Percentiles rank a stretch among this genome's conserved stretches.
Evolutionary conservation across 2,113 vertebrate species (phyloP).

Genomic region (Mellivora capensis): DNA sequence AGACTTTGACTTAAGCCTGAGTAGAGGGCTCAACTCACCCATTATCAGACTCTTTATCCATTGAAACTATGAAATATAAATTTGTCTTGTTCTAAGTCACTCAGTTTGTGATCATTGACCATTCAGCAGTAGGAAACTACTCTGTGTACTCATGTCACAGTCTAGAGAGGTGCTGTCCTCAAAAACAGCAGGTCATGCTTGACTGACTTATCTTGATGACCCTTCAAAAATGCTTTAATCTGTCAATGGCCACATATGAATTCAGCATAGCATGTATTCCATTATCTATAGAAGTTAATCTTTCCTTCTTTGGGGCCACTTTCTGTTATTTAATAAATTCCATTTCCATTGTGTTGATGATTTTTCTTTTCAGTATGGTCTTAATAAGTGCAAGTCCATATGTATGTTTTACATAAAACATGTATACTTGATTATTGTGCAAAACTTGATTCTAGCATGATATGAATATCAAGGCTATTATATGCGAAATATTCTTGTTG

Average conservation of each 20-base stretch:
- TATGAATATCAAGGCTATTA: background rate
- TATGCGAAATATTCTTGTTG: constrained; percentile 32
- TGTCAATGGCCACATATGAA: background rate
- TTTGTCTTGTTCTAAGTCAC: background rate
- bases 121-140: background rate
- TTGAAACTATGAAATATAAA: background rate
- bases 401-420: background rate
- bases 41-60: background rate
- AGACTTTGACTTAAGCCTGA: background rate
- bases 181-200: background rate
- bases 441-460: background rate
- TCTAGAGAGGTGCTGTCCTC: background rate
- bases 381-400: background rate
- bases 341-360: background rate
- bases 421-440: background rate
- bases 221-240: background rate
- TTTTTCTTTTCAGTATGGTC: background rate
- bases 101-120: background rate
- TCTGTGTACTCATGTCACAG: background rate
- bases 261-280: background rate
- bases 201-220: background rate
- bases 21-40: background rate
- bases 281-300: background rate
- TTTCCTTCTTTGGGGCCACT: background rate
- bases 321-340: background rate